Base-by-base conservation (phyloP, 23 tunicate species). In the Styela clava region DNA sequence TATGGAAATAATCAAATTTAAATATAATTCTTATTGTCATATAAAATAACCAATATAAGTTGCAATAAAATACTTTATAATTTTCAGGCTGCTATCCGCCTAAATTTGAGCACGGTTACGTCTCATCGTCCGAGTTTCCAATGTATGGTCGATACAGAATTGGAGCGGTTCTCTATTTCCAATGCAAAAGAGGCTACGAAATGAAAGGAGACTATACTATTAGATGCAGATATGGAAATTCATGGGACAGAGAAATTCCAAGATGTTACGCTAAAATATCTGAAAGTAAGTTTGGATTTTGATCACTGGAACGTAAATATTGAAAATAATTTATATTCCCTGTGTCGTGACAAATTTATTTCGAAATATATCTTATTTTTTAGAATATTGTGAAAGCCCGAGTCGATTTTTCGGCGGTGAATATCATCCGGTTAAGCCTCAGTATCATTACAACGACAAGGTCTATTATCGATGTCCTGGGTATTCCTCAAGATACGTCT, bases 341-440 rank as follows among this genome's bases (percentile, higher is more conserved):
- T n/a, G n/a, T n/a, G n/a, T n/a, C n/a, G n/a, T n/a, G n/a, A n/a
- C n/a, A n/a, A n/a, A 44, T 44, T 44, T 44, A 12, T 44, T 44
- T 44, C 56, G 12, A 5, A 44, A 44, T 44, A 18, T 67, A 19
- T 67, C 0, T 29, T 67, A 0, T 73, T 24, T 44, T 52, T 23
- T 64, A 76, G 81, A 76, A 52, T 27, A 52, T 24, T 76, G 81
- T 44, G 81, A 36, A 23, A 25, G 37, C 44, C 81, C 81, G 19
- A 36, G 67, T 20, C 35, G 27, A 1, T 76, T 76, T 56, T 76
- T 44, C 26, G 81, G 81, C 25, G 81, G 81, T 21, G 33, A 76
- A 52, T 76, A 37, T 29, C 37, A 52, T 24, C 81, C 81, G 18
- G 32, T 33, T 16, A 44, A 76, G 64, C 31, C 69, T 29, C 1